Conservation (phyloP, 2,113 vertebrate genomes). For the Mugil cephalus region DNA sequence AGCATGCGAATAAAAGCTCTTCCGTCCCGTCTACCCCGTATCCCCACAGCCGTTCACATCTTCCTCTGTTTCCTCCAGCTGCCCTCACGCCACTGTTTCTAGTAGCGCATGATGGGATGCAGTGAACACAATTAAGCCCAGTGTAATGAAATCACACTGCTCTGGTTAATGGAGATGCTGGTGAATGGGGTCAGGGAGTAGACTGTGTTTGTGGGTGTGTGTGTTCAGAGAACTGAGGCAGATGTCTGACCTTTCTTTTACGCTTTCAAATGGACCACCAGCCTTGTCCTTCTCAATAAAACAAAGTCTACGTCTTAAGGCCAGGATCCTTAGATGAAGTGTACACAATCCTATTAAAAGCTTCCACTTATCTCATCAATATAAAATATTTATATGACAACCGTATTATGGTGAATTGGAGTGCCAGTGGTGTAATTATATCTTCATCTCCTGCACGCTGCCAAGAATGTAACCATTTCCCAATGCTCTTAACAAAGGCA, state of each 20-base stretch:
- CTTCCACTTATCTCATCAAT: constrained; percentile 35
- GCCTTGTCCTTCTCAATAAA: constrained; percentile 31
- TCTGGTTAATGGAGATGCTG: constrained; percentile 77
- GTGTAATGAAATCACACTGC: constrained; percentile 82
- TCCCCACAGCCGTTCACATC: constrained; percentile 39
- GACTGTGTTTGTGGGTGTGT: constrained; percentile 28
- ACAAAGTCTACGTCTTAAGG: constrained; percentile 9
- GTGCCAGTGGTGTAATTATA: constrained; percentile 38
- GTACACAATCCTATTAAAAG: constrained; percentile 43
- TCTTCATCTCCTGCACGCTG: constrained; percentile 25
- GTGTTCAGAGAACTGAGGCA: constrained; percentile 18
- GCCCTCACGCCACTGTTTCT: constrained; percentile 58
- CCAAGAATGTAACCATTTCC: constrained; percentile 32
- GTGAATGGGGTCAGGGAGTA: constrained; percentile 68
- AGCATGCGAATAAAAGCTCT: constrained; percentile 82
- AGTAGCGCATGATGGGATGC: constrained; percentile 63
- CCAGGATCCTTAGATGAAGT: constrained; percentile 4
- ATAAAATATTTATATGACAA: constrained; percentile 71
- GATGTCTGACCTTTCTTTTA: constrained; percentile 46
- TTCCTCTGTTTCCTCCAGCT: constrained; percentile 55
- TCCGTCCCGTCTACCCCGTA: constrained; percentile 75
- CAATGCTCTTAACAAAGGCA: constrained; percentile 13
- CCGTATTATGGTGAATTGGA: constrained; percentile 35
- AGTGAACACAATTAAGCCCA: constrained; percentile 76
- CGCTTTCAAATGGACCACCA: constrained; percentile 44